Evolutionary conservation across 1,140 invertebrate species (phyloP).

Genomic region (Tribolium castaneum): DNA sequence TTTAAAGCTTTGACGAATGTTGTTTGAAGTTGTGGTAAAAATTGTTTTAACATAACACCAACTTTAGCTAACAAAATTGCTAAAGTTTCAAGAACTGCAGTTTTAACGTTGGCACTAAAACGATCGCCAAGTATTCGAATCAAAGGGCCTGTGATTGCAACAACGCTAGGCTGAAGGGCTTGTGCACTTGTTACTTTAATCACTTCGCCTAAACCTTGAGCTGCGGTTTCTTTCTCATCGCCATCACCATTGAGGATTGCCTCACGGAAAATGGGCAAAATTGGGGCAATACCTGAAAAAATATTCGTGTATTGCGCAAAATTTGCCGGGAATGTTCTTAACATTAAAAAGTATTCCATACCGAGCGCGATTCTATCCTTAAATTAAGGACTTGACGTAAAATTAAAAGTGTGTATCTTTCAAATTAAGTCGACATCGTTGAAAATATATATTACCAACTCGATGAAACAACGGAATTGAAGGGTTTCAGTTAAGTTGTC

Average conservation of each 20-base stretch:
- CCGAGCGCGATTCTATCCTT: too few relatives aligned
- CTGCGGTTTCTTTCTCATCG: slow-evolving; percentile 95
- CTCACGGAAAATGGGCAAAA: slow-evolving; percentile 95
- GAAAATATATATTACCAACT: too few relatives aligned
- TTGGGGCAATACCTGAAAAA: slow-evolving; percentile 80
- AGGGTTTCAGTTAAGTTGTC: too few relatives aligned
- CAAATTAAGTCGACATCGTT: too few relatives aligned
- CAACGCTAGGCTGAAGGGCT: slow-evolving; percentile 93
- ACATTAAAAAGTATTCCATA: too few relatives aligned
- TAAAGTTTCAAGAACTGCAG: slow-evolving; percentile 94
- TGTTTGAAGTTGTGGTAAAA: slow-evolving; percentile 97
- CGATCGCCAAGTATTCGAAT: slow-evolving; percentile 97
- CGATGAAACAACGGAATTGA: too few relatives aligned
- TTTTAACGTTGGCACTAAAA: slow-evolving; percentile 93
- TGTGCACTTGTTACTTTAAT: slow-evolving; percentile 86
- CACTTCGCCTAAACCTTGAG: slow-evolving; percentile 93
- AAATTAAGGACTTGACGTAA: too few relatives aligned
- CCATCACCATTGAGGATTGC: slow-evolving; percentile 94
- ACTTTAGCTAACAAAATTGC: slow-evolving; percentile 92
- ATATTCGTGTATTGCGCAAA: too few relatives aligned
- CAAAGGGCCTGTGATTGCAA: slow-evolving; percentile 96
- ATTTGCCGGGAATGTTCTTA: too few relatives aligned
- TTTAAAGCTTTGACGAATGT: slow-evolving; percentile 95
- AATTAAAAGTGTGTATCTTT: too few relatives aligned
- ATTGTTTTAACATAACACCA: slow-evolving; percentile 94